Evolutionary conservation across 1,140 invertebrate genomes (phyloP).

Genomic region (Aphidius gifuensis): DNA sequence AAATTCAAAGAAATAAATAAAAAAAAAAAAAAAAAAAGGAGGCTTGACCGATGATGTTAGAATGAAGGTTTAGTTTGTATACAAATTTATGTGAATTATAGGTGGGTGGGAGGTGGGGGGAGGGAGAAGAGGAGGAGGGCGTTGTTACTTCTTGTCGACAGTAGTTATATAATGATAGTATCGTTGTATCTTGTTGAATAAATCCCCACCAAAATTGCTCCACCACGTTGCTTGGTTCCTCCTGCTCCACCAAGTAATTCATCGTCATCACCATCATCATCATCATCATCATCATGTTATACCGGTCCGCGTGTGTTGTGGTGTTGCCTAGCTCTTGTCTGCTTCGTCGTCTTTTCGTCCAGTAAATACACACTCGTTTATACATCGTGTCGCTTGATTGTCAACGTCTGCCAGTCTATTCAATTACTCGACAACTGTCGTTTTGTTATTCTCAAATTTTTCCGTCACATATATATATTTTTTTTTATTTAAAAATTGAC

Average conservation of each 20-base stretch:
- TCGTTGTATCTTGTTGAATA: neutral
- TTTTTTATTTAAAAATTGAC: neutral
- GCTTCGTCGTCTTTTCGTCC: neutral
- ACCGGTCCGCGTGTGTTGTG: constrained; percentile 6
- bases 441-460: constrained; percentile 7
- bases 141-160: neutral
- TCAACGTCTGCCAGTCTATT: constrained; percentile 26
- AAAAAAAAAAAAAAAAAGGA: too few relatives aligned
- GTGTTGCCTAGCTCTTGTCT: neutral
- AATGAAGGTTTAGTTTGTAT: too few relatives aligned
- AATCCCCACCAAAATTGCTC: neutral
- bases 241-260: neutral
- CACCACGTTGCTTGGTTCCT: constrained; percentile 10
- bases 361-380: constrained; percentile 19
- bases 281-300: neutral
- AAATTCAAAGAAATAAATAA: too few relatives aligned
- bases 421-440: constrained; percentile 19
- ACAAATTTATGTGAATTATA: too few relatives aligned
- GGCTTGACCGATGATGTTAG: too few relatives aligned
- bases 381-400: constrained; percentile 18
- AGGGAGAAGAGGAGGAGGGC: too few relatives aligned
- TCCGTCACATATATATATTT: neutral
- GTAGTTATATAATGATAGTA: constrained; percentile 4
- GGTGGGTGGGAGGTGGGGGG: too few relatives aligned
- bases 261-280: neutral